A percentile compares a stretch with the other conserved stretches of the same genome.
These are phyloP conservation scores for Phrynocephalus forsythii DNA, from an alignment of 2,797 vertebrate species.

Conservation along the genomic window DNA sequence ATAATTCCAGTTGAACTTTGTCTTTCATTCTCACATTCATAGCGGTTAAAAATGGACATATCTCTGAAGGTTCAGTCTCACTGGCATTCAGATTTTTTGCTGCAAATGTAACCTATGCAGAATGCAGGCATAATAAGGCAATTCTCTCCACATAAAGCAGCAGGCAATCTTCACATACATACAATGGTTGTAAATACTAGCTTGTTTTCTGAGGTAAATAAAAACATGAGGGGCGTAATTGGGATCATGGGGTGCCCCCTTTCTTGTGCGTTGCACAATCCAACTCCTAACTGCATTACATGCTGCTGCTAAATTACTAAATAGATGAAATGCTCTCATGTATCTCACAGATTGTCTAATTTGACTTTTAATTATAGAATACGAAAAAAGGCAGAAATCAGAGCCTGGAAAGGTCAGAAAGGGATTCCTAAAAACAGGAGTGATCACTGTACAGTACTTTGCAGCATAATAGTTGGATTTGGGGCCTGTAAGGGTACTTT, in stretches of 20 bases:
- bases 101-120: not conserved
- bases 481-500: too few species aligned
- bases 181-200: not conserved
- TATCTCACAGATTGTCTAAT: too few species aligned
- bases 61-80: not conserved
- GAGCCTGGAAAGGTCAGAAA: too few species aligned
- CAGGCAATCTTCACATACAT: not conserved
- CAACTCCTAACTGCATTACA: too few species aligned
- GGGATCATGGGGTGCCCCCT: too few species aligned
- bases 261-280: too few species aligned
- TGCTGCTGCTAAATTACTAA: too few species aligned
- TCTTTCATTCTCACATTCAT: not conserved
- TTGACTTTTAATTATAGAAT: too few species aligned
- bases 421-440: not conserved
- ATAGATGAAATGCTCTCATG: too few species aligned
- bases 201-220: not conserved
- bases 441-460: not conserved
- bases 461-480: not conserved
- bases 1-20: slow-evolving; percentile 7
- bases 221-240: too few species aligned
- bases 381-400: too few species aligned
- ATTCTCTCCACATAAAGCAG: not conserved
- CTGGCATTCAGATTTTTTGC: not conserved
- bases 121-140: not conserved
- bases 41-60: not conserved